Base-by-base conservation (phyloP, 2,888 invertebrate genomes). In the Sminthurides aquaticus region DNA sequence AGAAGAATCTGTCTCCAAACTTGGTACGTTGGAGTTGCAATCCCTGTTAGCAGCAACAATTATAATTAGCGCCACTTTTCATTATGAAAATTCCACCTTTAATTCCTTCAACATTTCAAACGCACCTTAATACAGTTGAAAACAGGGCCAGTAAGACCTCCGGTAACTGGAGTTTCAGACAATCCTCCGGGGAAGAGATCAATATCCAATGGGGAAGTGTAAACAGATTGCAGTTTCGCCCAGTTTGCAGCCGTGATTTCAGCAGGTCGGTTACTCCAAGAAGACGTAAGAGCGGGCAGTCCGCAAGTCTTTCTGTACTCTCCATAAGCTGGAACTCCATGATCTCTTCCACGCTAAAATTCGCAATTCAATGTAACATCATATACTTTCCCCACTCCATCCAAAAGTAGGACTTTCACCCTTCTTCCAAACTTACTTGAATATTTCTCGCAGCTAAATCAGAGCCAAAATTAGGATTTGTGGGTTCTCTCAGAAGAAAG, bases 101-200 rank as follows among this genome's bases (percentile, higher is more conserved):
- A n/a, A n/a, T n/a, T n/a, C n/a, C n/a, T n/a, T n/a, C n/a, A n/a
- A n/a, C n/a, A n/a, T n/a, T n/a, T n/a, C n/a, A n/a, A n/a, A n/a
- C n/a, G n/a, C 64, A 67, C 71, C 24, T 95, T 78, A 3, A 96
- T 82, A 75, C 95, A 96, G 26, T 88, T 88, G 58, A 95, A 86
- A 0, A 94, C 94, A 0, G 90, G 87, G 1, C 96, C 95, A 5
- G 95, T 86, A 0, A 91, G 84, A 0, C 90, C 88, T 2, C 92
- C 93, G 0, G 86, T 84, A 0, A 84, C 82, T 0, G 91, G 87
- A 60, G 84, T 84, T 79, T 96, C 95, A 69, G 92, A 81, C 5
- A 92, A 81, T 3, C 89, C 91, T 34, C 90, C 95, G 3, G 89
- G 84, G 75, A 94, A 83, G 11, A 95, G 81, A 77, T 96, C 95